These are phyloP conservation scores for Batillaria attramentaria DNA, from an alignment of 1,140 invertebrate genomes.

Conservation along the genomic window DNA sequence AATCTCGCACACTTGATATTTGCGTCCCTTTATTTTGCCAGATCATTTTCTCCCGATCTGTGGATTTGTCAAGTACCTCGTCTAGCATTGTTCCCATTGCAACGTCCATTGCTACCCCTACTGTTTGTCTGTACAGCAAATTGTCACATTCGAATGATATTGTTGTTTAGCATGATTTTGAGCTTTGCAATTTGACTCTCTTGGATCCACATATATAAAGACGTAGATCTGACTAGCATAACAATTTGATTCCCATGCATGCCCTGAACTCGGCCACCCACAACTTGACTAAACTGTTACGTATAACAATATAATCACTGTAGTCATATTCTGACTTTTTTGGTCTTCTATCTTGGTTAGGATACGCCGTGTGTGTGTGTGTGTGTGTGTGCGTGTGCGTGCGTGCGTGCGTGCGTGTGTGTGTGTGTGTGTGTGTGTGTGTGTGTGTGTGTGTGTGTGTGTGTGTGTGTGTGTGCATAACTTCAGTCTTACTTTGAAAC, in stretches of 20 bases:
- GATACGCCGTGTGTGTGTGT: not conserved
- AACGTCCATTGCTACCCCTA: no score
- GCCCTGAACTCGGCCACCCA: not conserved
- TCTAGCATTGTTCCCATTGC: no score
- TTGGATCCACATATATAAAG: not conserved
- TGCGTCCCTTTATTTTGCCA: no score
- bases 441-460: not conserved
- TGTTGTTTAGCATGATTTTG: no score
- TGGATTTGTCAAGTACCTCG: no score
- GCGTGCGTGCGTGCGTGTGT: not conserved
- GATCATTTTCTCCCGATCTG: no score
- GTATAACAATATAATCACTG: not conserved
- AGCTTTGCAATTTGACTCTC: not conserved
- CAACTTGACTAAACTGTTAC: not conserved
- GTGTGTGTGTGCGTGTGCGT: not conserved
- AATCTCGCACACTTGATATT: no score
- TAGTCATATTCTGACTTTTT: not conserved
- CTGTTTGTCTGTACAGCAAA: no score
- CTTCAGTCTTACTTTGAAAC: not conserved
- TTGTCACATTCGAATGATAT: no score
- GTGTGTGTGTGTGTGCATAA: not conserved
- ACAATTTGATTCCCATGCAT: not conserved
- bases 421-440: not conserved
- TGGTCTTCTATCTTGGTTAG: not conserved
- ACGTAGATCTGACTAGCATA: not conserved